Conservation (phyloP, 2,113 vertebrate genomes). For the Menura novaehollandiae region DNA sequence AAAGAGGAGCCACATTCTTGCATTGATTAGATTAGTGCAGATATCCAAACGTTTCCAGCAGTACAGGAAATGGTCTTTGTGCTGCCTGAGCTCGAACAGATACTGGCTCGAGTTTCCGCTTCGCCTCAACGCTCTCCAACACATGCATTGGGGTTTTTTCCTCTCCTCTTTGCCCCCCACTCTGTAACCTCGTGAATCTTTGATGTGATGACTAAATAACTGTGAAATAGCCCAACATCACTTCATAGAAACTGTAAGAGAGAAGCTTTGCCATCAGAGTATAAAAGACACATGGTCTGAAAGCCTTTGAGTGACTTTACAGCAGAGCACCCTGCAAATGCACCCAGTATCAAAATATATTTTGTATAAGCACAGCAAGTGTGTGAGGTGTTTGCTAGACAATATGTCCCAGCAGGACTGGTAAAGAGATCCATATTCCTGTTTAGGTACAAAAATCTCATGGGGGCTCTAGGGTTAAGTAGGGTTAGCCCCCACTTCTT, state of each 20-base stretch:
- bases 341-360: neutral
- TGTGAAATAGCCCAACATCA: neutral
- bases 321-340: neutral
- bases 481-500: neutral
- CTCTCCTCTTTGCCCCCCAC: neutral
- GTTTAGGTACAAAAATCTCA: neutral
- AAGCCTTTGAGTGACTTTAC: neutral
- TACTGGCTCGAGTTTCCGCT: neutral
- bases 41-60: slow-evolving; percentile 59
- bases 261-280: neutral
- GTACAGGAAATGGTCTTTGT: slow-evolving; percentile 55
- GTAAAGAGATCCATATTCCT: neutral
- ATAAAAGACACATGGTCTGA: neutral
- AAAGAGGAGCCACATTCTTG: slow-evolving; percentile 65
- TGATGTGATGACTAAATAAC: slow-evolving; percentile 18
- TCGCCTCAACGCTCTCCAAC: slow-evolving; percentile 9
- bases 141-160: neutral
- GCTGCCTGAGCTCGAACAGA: slow-evolving; percentile 44
- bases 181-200: slow-evolving; percentile 39
- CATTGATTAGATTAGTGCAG: slow-evolving; percentile 67
- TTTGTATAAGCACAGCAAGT: neutral
- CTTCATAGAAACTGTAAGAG: neutral
- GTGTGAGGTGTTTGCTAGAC: neutral
- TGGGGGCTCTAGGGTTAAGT: neutral
- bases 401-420: neutral